phyloP scores from a whole-genome alignment of 2,888 invertebrate species.

The Erebia palarica region DNA sequence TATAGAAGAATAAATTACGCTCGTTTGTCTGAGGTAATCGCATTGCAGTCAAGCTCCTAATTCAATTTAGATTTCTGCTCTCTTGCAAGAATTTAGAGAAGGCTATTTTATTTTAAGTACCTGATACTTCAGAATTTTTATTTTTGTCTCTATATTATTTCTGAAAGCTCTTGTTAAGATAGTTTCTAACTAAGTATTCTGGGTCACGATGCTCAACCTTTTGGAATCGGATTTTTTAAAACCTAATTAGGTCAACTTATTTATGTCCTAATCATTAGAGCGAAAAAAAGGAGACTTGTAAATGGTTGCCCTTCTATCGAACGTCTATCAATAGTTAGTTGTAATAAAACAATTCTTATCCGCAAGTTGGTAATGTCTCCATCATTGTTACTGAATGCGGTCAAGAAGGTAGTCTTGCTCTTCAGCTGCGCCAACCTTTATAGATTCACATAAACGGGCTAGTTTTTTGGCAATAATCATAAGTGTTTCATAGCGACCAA shows the following conservation, averaged over 20 bases:
- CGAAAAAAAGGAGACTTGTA: neutral
- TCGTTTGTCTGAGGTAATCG: conserved; percentile 37
- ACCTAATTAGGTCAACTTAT: neutral
- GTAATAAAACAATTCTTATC: neutral
- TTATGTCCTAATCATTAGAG: neutral
- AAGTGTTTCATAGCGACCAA: too few species aligned
- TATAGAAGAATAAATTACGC: conserved; percentile 33
- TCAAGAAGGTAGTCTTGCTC: conserved; percentile 29
- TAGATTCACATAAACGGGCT: neutral
- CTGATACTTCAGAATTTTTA: neutral
- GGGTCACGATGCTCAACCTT: too few species aligned
- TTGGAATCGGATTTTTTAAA: neutral
- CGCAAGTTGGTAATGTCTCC: conserved; percentile 6
- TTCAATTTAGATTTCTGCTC: conserved; percentile 38
- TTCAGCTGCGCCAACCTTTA: conserved; percentile 7
- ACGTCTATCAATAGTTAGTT: neutral
- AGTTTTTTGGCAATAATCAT: neutral
- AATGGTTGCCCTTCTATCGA: neutral
- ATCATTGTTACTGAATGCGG: conserved; percentile 26
- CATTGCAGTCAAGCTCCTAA: conserved; percentile 37
- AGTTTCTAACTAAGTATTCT: neutral
- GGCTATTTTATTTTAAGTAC: conserved; percentile 18
- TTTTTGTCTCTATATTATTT: neutral
- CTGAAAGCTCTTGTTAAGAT: too few species aligned
- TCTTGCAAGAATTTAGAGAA: conserved; percentile 30